Percentiles rank a stretch among this genome's conserved stretches.
phyloP scores from a whole-genome alignment of 92 coral and sea anemone genomes.

The Umimayanthus chanpuru region DNA sequence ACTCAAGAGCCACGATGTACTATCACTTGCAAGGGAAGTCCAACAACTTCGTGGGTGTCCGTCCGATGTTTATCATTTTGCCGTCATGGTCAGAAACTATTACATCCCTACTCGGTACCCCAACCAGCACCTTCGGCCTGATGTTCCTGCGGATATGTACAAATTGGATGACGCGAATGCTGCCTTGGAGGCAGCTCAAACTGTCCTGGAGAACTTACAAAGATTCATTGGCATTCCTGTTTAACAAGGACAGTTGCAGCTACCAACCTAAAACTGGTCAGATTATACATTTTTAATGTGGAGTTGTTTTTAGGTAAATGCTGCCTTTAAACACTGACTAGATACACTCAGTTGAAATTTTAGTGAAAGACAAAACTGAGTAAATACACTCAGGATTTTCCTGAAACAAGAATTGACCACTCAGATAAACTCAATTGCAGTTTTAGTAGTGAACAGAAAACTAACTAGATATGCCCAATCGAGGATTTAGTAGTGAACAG shows the following conservation, averaged over 20 bases:
- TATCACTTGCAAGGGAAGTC: conserved; percentile 58
- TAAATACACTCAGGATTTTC: too few relatives aligned
- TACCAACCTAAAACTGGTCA: background rate
- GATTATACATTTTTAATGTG: background rate
- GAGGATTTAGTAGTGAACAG: too few relatives aligned
- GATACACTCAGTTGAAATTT: background rate
- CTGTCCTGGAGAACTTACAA: conserved; percentile 50
- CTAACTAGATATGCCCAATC: too few relatives aligned
- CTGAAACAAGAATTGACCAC: too few relatives aligned
- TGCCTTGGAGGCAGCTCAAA: conserved; percentile 64
- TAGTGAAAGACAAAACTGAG: too few relatives aligned
- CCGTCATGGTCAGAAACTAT: conserved; percentile 62
- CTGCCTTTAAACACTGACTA: background rate
- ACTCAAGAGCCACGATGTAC: conserved; percentile 74
- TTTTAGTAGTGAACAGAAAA: too few relatives aligned
- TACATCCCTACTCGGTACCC: conserved; percentile 82
- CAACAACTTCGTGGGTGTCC: conserved; percentile 62
- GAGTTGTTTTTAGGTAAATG: background rate
- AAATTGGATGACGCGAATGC: conserved; percentile 58
- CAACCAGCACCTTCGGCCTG: conserved; percentile 61
- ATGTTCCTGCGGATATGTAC: conserved; percentile 75
- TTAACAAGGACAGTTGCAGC: background rate
- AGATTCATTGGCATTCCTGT: conserved; percentile 58
- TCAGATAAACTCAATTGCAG: too few relatives aligned
- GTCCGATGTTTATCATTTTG: conserved; percentile 53